A percentile compares a stretch with the other conserved stretches of the same genome.
phyloP scores from a whole-genome alignment of 2,113 vertebrate genomes.

The Setophaga coronata region DNA sequence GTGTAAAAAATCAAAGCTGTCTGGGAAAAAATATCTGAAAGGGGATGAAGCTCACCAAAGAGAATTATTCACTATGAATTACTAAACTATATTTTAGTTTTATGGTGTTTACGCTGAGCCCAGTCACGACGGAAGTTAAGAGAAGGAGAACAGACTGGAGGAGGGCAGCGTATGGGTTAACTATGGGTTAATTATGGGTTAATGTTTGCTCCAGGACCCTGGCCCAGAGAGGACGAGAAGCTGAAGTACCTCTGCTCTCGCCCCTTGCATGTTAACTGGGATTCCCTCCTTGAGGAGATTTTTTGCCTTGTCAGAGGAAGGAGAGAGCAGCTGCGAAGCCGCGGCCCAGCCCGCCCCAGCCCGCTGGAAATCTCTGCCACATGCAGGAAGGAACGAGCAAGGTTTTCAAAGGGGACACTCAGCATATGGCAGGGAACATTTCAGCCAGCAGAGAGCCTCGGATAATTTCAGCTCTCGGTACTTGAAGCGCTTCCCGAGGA shows the following conservation, averaged over 20 bases:
- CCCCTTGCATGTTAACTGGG: conserved; percentile 64
- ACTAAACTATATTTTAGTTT: not conserved
- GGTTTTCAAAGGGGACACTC: conserved; percentile 63
- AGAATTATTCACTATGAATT: not conserved
- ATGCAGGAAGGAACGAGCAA: conserved; percentile 63
- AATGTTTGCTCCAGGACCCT: conserved; percentile 13
- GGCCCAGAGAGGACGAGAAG: conserved; percentile 40
- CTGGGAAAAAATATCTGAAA: not conserved
- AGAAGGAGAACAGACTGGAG: not conserved
- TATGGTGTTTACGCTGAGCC: not conserved
- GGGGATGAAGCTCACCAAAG: not conserved
- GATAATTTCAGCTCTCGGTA: not conserved
- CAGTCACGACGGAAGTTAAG: not conserved
- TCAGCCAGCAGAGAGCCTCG: not conserved
- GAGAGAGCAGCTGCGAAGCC: conserved; percentile 61
- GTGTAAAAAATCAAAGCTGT: not conserved
- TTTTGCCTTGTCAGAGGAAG: conserved; percentile 69
- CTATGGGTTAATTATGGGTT: too few relatives aligned
- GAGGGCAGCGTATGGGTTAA: not conserved
- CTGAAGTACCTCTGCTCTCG: conserved; percentile 23
- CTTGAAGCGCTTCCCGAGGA: not conserved
- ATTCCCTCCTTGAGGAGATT: conserved; percentile 73
- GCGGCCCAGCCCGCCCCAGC: conserved; percentile 36
- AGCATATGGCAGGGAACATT: conserved; percentile 29
- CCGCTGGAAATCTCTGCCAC: conserved; percentile 72